phyloP scores from a whole-genome alignment of 2,888 invertebrate genomes.

The Spicauda simplicius region DNA sequence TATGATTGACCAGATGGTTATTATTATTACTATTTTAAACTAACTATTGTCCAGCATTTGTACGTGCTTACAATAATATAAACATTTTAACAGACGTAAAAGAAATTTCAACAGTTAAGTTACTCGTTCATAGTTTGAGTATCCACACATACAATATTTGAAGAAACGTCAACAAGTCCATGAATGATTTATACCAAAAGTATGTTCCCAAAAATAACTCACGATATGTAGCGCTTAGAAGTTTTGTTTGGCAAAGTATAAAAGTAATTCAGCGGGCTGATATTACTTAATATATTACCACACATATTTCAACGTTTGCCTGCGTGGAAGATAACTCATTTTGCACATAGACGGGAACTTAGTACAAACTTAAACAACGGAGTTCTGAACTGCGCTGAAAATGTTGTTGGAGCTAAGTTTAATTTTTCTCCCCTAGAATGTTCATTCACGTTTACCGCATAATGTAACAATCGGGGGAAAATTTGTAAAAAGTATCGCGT shows the following conservation, averaged over 20 bases:
- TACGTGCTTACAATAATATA: too few relatives aligned
- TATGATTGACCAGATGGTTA: too few relatives aligned
- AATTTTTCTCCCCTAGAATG: constrained; percentile 19
- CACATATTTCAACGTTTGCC: constrained; percentile 32
- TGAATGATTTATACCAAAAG: too few relatives aligned
- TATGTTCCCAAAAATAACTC: neutral
- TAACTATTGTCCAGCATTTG: too few relatives aligned
- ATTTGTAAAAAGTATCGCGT: too few relatives aligned
- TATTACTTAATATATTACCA: constrained; percentile 24
- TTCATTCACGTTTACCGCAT: too few relatives aligned
- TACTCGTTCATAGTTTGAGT: too few relatives aligned
- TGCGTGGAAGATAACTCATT: constrained; percentile 34
- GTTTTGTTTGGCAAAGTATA: constrained; percentile 22
- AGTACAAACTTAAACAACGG: constrained; percentile 24
- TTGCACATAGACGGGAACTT: constrained; percentile 26
- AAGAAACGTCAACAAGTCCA: neutral
- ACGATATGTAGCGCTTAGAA: constrained; percentile 1
- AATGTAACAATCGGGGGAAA: too few relatives aligned
- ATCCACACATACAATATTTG: too few relatives aligned
- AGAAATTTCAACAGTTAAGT: too few relatives aligned
- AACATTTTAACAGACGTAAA: too few relatives aligned
- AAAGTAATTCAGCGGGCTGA: constrained; percentile 20
- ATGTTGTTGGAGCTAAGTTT: constrained; percentile 4
- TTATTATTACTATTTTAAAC: too few relatives aligned
- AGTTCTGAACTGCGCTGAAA: constrained; percentile 18